These are phyloP conservation scores for Trypoxylon attenuatum DNA, from an alignment of 2,888 invertebrate genomes.

Conservation along the genomic window DNA sequence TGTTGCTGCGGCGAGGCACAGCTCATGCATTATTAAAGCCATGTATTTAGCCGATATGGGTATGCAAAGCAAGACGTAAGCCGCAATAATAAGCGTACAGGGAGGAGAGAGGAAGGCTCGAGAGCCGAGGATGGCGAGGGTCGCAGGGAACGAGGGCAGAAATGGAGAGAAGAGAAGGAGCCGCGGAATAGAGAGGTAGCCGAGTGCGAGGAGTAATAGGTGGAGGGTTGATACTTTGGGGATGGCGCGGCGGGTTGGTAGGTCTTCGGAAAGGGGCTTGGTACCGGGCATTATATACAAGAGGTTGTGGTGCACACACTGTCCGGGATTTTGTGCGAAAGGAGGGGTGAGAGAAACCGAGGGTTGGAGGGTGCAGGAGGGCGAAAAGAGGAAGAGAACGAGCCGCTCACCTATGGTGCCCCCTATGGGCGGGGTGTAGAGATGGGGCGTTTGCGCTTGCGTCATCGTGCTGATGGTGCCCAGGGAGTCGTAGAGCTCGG, in stretches of 20 bases:
- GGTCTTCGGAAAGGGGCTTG: slow-evolving; percentile 28
- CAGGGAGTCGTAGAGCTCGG: slow-evolving; percentile 82
- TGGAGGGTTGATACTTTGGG: background rate
- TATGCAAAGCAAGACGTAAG: slow-evolving; percentile 70
- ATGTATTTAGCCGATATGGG: slow-evolving; percentile 68
- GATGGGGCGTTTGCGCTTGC: slow-evolving; percentile 82
- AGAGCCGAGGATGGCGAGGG: slow-evolving; percentile 2
- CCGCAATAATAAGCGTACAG: slow-evolving; percentile 68
- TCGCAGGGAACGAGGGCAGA: slow-evolving; percentile 6
- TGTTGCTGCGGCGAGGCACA: slow-evolving; percentile 76
- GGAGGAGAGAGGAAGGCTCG: slow-evolving; percentile 29
- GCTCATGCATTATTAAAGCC: slow-evolving; percentile 71
- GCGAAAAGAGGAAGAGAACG: slow-evolving; percentile 26
- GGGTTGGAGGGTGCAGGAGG: slow-evolving; percentile 26
- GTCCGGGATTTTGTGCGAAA: slow-evolving; percentile 50
- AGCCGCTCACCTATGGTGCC: slow-evolving; percentile 80
- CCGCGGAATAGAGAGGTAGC: slow-evolving; percentile 59
- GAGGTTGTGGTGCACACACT: slow-evolving; percentile 48
- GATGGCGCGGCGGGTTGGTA: slow-evolving; percentile 30
- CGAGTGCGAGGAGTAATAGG: slow-evolving; percentile 6
- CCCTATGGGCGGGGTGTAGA: slow-evolving; percentile 87
- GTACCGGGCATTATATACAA: slow-evolving; percentile 47
- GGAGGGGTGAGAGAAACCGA: slow-evolving; percentile 29
- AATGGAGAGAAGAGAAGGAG: slow-evolving; percentile 57
- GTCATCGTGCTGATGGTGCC: slow-evolving; percentile 84